Percentiles rank a stretch among this genome's conserved stretches.
Conservation (phyloP, 2,113 vertebrate species). For the Ariopsis seemanni region DNA sequence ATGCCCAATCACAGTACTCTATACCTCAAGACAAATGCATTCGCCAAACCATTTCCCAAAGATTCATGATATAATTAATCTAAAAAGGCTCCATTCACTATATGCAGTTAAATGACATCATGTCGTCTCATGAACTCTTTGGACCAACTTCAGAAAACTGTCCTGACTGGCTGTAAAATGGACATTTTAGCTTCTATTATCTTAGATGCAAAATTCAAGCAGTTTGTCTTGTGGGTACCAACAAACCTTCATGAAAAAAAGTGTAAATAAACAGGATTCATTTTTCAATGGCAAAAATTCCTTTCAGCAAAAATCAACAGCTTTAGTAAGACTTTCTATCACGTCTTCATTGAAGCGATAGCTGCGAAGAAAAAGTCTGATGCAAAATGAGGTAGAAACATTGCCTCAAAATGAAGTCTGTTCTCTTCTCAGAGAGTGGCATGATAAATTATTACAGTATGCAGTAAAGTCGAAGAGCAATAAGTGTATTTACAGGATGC, state of each 20-base stretch:
- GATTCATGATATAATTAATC: background rate
- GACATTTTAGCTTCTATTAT: background rate
- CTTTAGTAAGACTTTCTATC: background rate
- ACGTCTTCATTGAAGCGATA: background rate
- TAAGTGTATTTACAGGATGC: background rate
- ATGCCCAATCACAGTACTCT: background rate
- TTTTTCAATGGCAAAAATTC: background rate
- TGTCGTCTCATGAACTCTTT: background rate
- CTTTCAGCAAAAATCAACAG: background rate
- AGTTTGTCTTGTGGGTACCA: background rate
- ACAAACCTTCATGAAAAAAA: background rate
- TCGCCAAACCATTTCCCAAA: background rate
- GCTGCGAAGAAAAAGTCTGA: background rate
- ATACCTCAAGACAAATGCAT: background rate
- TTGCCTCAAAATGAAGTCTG: background rate
- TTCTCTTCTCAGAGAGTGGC: background rate
- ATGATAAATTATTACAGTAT: background rate
- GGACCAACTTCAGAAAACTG: background rate
- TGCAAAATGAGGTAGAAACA: background rate
- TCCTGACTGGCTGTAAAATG: background rate
- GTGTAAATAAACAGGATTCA: background rate
- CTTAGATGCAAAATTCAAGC: background rate
- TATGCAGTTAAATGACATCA: background rate
- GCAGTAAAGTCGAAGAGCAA: background rate
- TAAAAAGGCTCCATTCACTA: background rate